Evolutionary conservation across 2,797 vertebrate genomes (phyloP), one percentile per base, ranked within the genome.

Genomic region (Manis pentadactyla): DNA sequence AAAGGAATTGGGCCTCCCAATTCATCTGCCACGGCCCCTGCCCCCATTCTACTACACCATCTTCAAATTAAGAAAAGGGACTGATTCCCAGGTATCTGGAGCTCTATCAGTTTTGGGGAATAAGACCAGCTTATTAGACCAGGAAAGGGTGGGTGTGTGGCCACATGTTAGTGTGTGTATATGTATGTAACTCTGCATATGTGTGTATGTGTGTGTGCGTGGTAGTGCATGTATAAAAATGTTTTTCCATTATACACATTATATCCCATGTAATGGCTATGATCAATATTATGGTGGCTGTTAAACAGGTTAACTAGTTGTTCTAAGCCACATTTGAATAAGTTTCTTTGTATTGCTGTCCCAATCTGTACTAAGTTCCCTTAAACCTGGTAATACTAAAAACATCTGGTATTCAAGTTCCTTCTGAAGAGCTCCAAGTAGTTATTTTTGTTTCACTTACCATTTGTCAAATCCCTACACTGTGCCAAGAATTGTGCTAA

Each of bases 391-490:
- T 86, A 79, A 61, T 66, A 84, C 81, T 88, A 68, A 87, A 73
- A 83, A 46, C 64, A 84, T 15, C 7, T 55, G 85, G 31, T 18
- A 31, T 77, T 90, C 31, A 51, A 18, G 29, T 90, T 94, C 27
- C 66, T 82, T 87, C 37, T 27, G 18, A 83, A 71, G 90, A 77
- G 34, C 78, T 86, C 39, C 84, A 51, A 68, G 59, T 64, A 51
- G 49, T 78, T 81, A 29, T 71, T 95, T 94, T 90, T 87, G n/a
- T 85, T 91, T 63, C 46, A 46, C n/a, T 39, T 81, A 29, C 12
- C 53, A 37, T 53, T 81, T 84, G 37, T 63, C 83, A 59, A 95
- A 42, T 55, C 71, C 14, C 37, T 39, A 42, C 18, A 68, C 29
- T 77, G 42, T 78, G 77, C 74, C 83, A 82, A 57, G 12, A 13